phyloP scores from a whole-genome alignment of 2,888 invertebrate genomes.

The Auanema freiburgensis region DNA sequence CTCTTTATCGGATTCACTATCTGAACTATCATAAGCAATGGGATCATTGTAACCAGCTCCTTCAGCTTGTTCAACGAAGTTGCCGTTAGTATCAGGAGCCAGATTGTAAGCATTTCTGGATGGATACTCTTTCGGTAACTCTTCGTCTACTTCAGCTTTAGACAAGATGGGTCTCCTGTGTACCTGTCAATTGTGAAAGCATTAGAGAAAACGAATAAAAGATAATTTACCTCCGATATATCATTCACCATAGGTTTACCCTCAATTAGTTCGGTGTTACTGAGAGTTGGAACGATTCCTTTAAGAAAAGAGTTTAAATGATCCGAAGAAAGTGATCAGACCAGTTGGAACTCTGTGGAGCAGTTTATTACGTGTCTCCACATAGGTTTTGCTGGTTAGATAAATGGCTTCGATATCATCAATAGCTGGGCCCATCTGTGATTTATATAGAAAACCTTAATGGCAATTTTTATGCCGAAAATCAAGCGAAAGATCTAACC shows the following conservation, averaged over 20 bases:
- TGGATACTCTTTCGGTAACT: slow-evolving; percentile 37
- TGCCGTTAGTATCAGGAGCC: slow-evolving; percentile 23
- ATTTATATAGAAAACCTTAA: background rate
- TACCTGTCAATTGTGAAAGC: slow-evolving; percentile 18
- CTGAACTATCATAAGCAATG: too few species aligned
- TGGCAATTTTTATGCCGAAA: background rate
- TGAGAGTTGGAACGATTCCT: slow-evolving; percentile 7
- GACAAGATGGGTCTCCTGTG: slow-evolving; percentile 35
- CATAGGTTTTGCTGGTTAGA: slow-evolving; percentile 26
- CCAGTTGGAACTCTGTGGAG: slow-evolving; percentile 14
- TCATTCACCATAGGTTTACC: slow-evolving; percentile 35
- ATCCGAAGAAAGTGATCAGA: background rate
- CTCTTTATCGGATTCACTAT: background rate
- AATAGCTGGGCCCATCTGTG: slow-evolving; percentile 13
- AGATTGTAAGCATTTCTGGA: slow-evolving; percentile 21
- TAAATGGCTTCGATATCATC: slow-evolving; percentile 37
- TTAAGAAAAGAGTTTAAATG: background rate
- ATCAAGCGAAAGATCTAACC: slow-evolving; percentile 13
- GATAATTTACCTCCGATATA: slow-evolving; percentile 21
- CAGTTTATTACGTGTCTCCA: slow-evolving; percentile 19
- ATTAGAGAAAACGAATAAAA: background rate
- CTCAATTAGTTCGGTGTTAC: slow-evolving; percentile 12
- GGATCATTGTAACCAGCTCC: too few species aligned
- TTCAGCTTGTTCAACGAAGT: slow-evolving; percentile 14
- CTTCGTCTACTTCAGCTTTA: slow-evolving; percentile 20